phyloP scores from a whole-genome alignment of 2,113 vertebrate species.

The Pachyramphus minor region DNA sequence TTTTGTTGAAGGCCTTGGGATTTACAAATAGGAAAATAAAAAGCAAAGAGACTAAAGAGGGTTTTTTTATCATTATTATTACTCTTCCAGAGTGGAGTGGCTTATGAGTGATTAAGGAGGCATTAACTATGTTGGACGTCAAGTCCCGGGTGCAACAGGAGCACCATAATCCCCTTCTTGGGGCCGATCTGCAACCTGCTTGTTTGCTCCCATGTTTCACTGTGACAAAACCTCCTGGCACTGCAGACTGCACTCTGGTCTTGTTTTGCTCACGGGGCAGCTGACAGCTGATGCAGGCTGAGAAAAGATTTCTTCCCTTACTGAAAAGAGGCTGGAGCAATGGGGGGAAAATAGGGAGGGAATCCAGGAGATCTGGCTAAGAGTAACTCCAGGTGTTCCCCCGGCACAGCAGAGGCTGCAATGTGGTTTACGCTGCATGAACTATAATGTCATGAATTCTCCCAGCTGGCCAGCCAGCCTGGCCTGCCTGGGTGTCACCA shows the following conservation, averaged over 20 bases:
- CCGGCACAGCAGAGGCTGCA: rapidly evolving
- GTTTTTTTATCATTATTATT: neutral
- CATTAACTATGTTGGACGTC: neutral
- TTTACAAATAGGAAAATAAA: constrained; percentile 19
- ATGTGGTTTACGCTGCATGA: rapidly evolving
- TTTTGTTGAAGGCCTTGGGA: constrained; percentile 11
- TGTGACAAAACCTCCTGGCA: neutral
- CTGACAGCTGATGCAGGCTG: neutral
- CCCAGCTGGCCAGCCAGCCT: neutral
- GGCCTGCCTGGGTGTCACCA: neutral
- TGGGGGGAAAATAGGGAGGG: neutral
- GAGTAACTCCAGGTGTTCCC: no score
- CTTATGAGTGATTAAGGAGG: constrained; percentile 50
- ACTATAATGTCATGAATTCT: neutral
- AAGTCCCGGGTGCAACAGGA: neutral
- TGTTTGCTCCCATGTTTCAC: neutral
- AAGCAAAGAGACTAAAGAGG: neutral
- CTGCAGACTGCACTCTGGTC: neutral
- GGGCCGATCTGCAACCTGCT: rapidly evolving
- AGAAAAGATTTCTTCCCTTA: neutral
- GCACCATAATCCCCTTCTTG: neutral
- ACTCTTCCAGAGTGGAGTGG: neutral
- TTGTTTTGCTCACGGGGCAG: neutral
- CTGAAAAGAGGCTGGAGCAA: neutral
- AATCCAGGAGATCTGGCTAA: neutral